Base-by-base conservation (phyloP, 2,888 invertebrate genomes). In the Crossocerus cetratus region DNA sequence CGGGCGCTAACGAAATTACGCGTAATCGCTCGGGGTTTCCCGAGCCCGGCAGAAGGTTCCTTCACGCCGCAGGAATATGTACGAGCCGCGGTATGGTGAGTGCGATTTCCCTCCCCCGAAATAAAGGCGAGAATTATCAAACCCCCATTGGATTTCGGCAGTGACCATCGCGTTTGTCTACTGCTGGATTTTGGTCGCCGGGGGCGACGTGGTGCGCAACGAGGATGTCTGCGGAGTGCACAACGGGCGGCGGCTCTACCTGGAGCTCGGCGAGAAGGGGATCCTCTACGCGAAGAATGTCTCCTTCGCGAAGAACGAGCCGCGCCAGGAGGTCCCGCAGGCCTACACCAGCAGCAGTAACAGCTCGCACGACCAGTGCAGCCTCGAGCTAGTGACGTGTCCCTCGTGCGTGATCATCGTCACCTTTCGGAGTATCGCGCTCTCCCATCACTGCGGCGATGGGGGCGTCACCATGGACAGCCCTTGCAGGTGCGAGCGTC, bases 371-470 rank as follows among this genome's bases (percentile, higher is more conserved):
- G 91, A 92, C 73, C 92, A 93, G 80, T 94, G 94, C 85, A 92
- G 92, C 76, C 89, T 94, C 65, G 94, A 94, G 87, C 90, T 95
- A 76, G 92, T 94, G 54, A 94, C 94, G 2, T 95, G 95, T 85
- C 93, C 95, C 0, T 94, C 94, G 18, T 95, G 95, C 85, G 92
- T 94, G 61, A 92, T 94, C 67, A 89, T 90, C 45, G 86, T 93
- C 55, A 91, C 91, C 56, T 92, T 93, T 80, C 91, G 90, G 86
- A 91, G 86, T 14, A 83, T 91, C 16, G 87, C 89, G 56, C 84
- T 91, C 69, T 87, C 89, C 21, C 90, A 91, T 65, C 88, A 89
- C 21, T 90, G 90, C 80, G 86, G 86, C 45, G 89, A 90, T 32
- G 88, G 86, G 13, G 86, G 87, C 20, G 83, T 88, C 55, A 81